Evolutionary conservation across 1,140 invertebrate genomes (phyloP).

Genomic region (Drosophila rufa): DNA sequence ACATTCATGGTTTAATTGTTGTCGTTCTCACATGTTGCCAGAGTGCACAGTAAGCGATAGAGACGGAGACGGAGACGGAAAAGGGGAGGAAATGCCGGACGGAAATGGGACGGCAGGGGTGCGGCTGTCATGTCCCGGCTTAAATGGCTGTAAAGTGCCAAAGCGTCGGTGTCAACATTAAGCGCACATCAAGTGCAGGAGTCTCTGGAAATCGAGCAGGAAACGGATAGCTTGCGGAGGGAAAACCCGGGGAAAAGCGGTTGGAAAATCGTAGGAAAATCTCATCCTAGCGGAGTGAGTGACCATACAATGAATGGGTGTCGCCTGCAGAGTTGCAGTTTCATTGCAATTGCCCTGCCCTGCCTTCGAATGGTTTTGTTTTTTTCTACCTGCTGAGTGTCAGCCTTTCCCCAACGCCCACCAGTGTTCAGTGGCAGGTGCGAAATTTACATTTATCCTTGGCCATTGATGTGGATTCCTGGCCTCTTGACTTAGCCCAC

Average conservation of each 20-base stretch:
- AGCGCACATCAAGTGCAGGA: constrained; percentile 68
- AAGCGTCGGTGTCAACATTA: constrained; percentile 71
- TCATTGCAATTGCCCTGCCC: constrained; percentile 30
- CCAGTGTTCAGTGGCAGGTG: constrained; percentile 39
- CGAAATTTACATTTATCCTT: constrained; percentile 68
- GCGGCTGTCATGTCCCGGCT: constrained; percentile 43
- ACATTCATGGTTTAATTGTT: constrained; percentile 52
- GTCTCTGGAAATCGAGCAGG: constrained; percentile 37
- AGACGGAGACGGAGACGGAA: background rate
- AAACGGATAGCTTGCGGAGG: constrained; percentile 13
- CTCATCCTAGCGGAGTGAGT: constrained; percentile 49
- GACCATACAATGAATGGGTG: constrained; percentile 44
- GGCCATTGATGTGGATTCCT: constrained; percentile 38
- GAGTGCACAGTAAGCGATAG: constrained; percentile 13
- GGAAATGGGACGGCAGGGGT: constrained; percentile 39
- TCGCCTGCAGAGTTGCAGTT: constrained; percentile 25
- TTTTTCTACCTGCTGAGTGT: constrained; percentile 26
- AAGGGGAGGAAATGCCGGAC: constrained; percentile 16
- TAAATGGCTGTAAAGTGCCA: constrained; percentile 57
- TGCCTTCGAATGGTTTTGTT: constrained; percentile 18
- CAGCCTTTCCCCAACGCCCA: constrained; percentile 47
- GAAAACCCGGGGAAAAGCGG: background rate
- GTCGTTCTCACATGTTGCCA: constrained; percentile 33
- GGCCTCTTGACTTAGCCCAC: constrained; percentile 35
- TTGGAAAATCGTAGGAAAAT: constrained; percentile 23